phyloP scores from a whole-genome alignment of 2,797 vertebrate species.

The Aphelocoma californica region DNA sequence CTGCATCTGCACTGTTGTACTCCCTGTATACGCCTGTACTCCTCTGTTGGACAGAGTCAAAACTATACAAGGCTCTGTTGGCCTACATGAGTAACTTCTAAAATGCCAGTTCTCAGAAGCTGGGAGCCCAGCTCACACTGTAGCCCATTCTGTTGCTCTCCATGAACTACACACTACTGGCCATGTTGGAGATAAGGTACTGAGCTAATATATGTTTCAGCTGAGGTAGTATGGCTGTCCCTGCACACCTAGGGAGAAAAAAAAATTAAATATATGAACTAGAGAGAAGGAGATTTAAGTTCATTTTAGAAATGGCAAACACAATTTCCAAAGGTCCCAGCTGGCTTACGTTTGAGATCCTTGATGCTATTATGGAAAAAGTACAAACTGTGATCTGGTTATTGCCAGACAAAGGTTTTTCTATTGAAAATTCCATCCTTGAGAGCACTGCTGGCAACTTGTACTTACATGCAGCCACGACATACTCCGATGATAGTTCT shows the following conservation, averaged over 20 bases:
- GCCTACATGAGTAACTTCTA: not conserved
- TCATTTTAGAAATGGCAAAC: not conserved
- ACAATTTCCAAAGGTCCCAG: not conserved
- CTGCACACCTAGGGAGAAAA: not conserved
- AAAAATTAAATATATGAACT: not conserved
- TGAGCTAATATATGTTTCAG: not conserved
- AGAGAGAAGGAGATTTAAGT: not conserved
- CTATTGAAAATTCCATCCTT: not conserved
- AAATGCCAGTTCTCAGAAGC: not conserved
- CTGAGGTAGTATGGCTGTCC: not conserved
- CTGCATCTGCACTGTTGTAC: not conserved
- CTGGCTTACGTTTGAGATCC: not conserved
- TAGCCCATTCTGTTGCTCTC: not conserved
- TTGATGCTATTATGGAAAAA: not conserved
- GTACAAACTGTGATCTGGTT: not conserved
- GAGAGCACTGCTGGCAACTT: not conserved
- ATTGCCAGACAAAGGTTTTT: not conserved
- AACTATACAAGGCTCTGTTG: not conserved
- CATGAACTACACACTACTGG: not conserved
- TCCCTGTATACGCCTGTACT: not conserved
- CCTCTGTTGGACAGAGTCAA: not conserved
- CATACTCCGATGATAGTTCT: slow-evolving; percentile 98
- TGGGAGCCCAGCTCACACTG: not conserved
- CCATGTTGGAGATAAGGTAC: not conserved
- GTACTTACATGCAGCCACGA: slow-evolving; percentile 95